Conservation (phyloP, 2,113 vertebrate genomes). For the Chionomys nivalis region DNA sequence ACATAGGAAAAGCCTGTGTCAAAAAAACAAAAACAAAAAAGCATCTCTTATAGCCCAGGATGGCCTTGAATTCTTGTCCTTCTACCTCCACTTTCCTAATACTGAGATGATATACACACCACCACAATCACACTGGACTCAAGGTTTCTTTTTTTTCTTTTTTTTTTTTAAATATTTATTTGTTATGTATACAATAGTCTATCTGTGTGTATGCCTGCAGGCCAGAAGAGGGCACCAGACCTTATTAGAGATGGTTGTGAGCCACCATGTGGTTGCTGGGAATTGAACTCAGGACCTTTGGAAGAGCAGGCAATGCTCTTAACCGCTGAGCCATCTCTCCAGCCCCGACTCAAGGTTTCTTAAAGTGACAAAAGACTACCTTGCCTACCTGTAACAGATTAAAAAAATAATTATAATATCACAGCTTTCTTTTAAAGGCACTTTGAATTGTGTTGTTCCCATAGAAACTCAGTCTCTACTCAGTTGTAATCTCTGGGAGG, state of each 20-base stretch:
- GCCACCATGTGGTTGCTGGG: too few relatives aligned
- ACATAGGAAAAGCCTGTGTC: too few relatives aligned
- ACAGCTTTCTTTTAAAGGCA: not conserved
- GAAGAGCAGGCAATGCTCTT: too few relatives aligned
- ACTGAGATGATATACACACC: not conserved
- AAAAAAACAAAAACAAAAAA: too few relatives aligned
- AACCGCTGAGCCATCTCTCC: too few relatives aligned
- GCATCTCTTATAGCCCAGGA: not conserved
- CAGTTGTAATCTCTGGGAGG: not conserved
- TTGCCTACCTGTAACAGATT: not conserved
- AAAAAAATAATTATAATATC: not conserved
- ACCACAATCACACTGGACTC: not conserved
- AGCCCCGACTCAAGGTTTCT: not conserved
- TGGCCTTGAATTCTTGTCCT: not conserved
- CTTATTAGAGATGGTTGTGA: too few relatives aligned
- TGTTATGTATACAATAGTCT: too few relatives aligned
- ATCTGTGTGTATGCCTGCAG: too few relatives aligned
- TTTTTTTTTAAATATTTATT: too few relatives aligned
- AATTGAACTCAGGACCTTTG: too few relatives aligned
- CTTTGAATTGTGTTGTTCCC: not conserved
- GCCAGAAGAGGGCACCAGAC: too few relatives aligned
- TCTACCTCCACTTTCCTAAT: not conserved
- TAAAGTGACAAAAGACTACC: not conserved
- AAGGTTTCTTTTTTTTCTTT: not conserved
- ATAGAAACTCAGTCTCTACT: not conserved